Evolutionary conservation across 2,888 invertebrate genomes (phyloP).

Genomic region (Spicauda simplicius): DNA sequence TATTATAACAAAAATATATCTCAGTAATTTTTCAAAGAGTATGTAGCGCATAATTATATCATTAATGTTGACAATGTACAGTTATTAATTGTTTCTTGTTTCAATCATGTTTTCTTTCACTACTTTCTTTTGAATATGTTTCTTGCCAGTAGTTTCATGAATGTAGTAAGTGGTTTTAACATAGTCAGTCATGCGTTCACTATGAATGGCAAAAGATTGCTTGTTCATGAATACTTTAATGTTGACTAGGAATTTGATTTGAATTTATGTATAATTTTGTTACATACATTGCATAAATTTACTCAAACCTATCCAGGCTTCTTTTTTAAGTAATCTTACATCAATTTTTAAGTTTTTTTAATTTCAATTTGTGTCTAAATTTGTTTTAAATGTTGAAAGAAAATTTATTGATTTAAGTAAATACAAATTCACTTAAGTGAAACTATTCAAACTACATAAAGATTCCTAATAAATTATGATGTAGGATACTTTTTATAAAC

Average conservation of each 20-base stretch:
- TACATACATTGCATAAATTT: neutral
- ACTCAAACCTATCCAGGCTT: neutral
- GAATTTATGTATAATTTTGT: constrained; percentile 3
- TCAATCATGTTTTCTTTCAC: constrained; percentile 21
- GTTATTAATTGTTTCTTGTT: neutral
- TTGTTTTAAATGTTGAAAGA: neutral
- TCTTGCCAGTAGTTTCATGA: constrained; percentile 12
- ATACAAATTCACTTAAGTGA: neutral
- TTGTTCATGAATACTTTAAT: constrained; percentile 13
- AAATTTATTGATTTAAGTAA: neutral
- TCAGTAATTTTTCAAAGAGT: no score
- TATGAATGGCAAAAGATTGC: constrained; percentile 27
- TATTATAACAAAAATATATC: no score
- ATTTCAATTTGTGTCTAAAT: neutral
- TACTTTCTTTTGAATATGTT: constrained; percentile 26
- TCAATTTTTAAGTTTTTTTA: neutral
- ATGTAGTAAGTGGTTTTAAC: constrained; percentile 27
- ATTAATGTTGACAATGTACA: neutral
- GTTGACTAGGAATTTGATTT: neutral
- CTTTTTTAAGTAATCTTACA: neutral
- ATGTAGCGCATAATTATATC: neutral
- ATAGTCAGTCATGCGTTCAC: constrained; percentile 30
- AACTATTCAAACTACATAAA: neutral
- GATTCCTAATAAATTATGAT: neutral
- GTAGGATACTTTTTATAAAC: neutral